These are phyloP conservation scores for Chelonus formosanus DNA, from an alignment of 2,888 invertebrate genomes.

Conservation along the genomic window DNA sequence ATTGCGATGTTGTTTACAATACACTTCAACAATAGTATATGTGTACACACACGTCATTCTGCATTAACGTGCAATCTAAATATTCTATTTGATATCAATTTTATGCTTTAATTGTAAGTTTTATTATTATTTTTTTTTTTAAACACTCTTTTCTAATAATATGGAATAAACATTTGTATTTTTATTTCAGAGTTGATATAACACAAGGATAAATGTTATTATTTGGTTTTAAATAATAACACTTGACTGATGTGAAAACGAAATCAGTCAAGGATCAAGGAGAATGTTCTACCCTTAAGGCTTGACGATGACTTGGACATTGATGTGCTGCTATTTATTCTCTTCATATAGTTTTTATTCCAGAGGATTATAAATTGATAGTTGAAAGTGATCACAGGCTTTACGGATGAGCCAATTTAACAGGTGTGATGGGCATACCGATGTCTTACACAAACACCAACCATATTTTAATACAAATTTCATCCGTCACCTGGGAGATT, in stretches of 20 bases:
- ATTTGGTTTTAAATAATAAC: too few relatives aligned
- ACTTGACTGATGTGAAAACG: not conserved
- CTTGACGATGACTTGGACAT: not conserved
- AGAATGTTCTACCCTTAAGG: not conserved
- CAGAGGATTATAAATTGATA: constrained; percentile 8
- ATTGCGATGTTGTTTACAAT: constrained; percentile 52
- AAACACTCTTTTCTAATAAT: not conserved
- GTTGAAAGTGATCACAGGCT: constrained; percentile 7
- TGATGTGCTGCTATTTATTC: constrained; percentile 8
- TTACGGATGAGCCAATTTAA: constrained; percentile 11
- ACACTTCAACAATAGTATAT: constrained; percentile 20
- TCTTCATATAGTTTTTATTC: constrained; percentile 5
- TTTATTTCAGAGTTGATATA: not conserved
- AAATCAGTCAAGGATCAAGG: not conserved
- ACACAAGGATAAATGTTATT: not conserved
- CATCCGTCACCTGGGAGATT: constrained; percentile 16
- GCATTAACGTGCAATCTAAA: constrained; percentile 23
- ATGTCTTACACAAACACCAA: constrained; percentile 16
- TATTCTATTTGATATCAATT: not conserved
- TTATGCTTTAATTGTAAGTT: not conserved
- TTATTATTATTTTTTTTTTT: not conserved
- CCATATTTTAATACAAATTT: constrained; percentile 1
- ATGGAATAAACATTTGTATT: not conserved
- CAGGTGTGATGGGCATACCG: constrained; percentile 19
- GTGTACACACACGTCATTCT: constrained; percentile 21